Base-by-base conservation (phyloP, 2,797 vertebrate species). In the Threskiornis aethiopicus region DNA sequence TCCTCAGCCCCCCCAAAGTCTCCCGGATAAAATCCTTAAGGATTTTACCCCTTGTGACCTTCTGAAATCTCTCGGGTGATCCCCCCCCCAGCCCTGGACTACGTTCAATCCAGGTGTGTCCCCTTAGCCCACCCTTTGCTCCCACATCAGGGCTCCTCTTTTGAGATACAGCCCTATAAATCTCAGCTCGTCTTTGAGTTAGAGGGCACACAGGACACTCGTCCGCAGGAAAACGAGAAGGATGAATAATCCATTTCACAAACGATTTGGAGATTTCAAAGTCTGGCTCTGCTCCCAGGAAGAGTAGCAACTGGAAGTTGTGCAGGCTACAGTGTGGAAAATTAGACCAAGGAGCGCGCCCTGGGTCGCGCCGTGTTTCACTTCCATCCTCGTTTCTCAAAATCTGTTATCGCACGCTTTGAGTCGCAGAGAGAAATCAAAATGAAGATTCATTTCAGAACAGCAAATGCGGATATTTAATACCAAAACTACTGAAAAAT, bases 161-260 rank as follows among this genome's bases (percentile, higher is more conserved):
- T 47, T 39, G 59, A 89, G 94, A 84, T 5, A 49, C 4, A 73
- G 59, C 10, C 75, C 57, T 47, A 54, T 52, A 81, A 89, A 91
- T 84, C 91, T 87, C 79, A 84, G 84, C 87, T 80, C 87, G 7
- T 80, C 87, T 73, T 22, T 7, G 35, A 85, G 69, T 71, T 78
- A 75, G 91, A 95, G 94, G 95, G 92, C 93, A 92, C 61, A 9
- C n/a, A 94, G 95, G 95, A 97, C 93, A 21, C 87, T 73, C 16
- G 21, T 71, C 89, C 3, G 0, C 41, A 89, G 91, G 89, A 91
- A 76, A 86, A 91, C 0, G 39, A 87, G 95, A 87, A 84, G 86
- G 96, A 85, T 90, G 93, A 93, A 92, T 87, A 95, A 95, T 89
- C 92, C 93, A 94, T 96, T 97, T 96, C 89, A 94, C 93, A 96